Evolutionary conservation across 2,888 invertebrate genomes (phyloP).

Genomic region (Pachycephus smyrnensis): DNA sequence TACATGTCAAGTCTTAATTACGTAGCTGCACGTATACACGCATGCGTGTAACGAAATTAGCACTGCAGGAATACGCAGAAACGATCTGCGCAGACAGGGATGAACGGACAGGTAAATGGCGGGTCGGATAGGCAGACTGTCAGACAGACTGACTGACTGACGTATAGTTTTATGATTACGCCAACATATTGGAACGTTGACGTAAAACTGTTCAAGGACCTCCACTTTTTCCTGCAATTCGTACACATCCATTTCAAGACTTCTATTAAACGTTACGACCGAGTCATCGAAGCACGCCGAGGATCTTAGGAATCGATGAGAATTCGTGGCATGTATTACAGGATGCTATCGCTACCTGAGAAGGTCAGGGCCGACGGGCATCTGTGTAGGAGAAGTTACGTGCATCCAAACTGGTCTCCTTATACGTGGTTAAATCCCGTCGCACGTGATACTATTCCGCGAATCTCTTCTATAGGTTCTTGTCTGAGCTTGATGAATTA

Average conservation of each 20-base stretch:
- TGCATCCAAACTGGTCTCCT: background rate
- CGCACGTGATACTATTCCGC: background rate
- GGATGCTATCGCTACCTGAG: background rate
- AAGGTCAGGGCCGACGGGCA: background rate
- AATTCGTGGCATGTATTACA: background rate
- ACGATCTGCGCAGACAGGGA: background rate
- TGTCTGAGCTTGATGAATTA: background rate
- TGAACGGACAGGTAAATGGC: background rate
- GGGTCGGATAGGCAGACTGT: background rate
- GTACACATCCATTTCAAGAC: background rate
- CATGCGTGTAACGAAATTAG: background rate
- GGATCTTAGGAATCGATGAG: background rate
- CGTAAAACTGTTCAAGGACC: slow-evolving; percentile 30
- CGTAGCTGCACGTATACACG: background rate
- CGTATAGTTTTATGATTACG: background rate
- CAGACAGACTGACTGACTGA: background rate
- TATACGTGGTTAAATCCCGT: background rate
- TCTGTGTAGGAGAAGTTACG: background rate
- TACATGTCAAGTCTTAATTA: background rate
- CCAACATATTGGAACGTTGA: background rate
- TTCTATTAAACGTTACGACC: background rate
- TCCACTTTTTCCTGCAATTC: slow-evolving; percentile 28
- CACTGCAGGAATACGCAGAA: background rate
- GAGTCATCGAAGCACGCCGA: background rate
- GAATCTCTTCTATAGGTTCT: background rate